Evolutionary conservation across 2,113 vertebrate species (phyloP), one percentile per base, ranked within the genome.

Genomic region (Rhea pennata): DNA sequence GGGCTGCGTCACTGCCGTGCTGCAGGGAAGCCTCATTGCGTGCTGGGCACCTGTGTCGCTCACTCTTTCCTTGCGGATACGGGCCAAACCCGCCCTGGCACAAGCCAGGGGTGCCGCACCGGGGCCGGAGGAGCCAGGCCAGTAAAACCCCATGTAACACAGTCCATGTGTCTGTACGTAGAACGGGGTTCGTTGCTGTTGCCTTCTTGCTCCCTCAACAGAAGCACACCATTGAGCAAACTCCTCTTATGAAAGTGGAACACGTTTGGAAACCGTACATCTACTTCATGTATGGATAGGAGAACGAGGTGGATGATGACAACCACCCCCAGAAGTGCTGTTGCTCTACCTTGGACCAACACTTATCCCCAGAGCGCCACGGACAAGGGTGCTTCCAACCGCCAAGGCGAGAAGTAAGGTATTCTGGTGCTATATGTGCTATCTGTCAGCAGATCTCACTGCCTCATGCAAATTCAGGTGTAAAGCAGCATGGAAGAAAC

Each of bases 211-310:
- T 67, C 17, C 39, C n/a, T 29, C 39, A 44, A 13, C 77, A 98
- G 98, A 97, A 97, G 77, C 98, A 98, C 87, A 98, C 96, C 51
- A 97, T 98, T 48, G 98, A 98, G 96, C 84, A 98, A 95, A 95
- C 98, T 46, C 98, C 98, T 9, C 98, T 98, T 66, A 98, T 98
- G 6, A 98, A 97, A 39, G 98, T 98, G 7, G 78, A 88, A 51
- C 98, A 98, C 81, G 61, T 71, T 4, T 98, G 98, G 98, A 96
- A 65, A n/a, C 87, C 94, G 74, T 97, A 95, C 71, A 97, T 94
- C 84, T 98, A 98, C 95, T 98, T 96, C 40, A 96, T 98, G 33
- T 99, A 98, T 23, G 98, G 98, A 8, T 87, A 84, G 21, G 98
- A 99, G 95, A 98, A 98, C 93, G 93, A 98, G 72, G 98, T 98